phyloP scores from a whole-genome alignment of 2,888 invertebrate species.

The Callinectes sapidus region DNA sequence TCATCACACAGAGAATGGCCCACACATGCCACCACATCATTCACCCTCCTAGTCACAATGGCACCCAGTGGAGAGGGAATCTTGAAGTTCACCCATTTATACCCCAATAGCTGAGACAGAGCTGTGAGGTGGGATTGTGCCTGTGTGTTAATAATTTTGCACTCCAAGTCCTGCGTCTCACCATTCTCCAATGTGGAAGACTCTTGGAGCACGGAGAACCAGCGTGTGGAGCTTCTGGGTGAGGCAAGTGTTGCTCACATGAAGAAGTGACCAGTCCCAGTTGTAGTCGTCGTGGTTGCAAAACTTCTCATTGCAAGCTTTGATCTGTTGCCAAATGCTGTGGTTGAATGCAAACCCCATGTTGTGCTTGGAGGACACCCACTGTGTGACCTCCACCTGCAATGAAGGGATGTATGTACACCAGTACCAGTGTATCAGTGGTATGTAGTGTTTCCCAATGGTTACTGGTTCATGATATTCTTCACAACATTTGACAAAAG shows the following conservation, averaged over 20 bases:
- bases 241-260: constrained; percentile 82
- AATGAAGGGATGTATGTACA: too few relatives aligned
- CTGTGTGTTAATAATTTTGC: background rate
- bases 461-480: too few relatives aligned
- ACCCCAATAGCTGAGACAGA: too few relatives aligned
- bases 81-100: too few relatives aligned
- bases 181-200: constrained; percentile 99
- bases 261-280: constrained; percentile 98
- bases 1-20: too few relatives aligned
- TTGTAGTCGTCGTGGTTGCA: constrained; percentile 99
- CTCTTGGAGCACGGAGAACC: constrained; percentile 92
- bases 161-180: constrained; percentile 77
- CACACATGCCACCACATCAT: too few relatives aligned
- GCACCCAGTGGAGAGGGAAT: too few relatives aligned
- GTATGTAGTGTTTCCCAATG: too few relatives aligned
- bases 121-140: too few relatives aligned
- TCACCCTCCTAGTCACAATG: background rate
- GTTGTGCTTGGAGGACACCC: constrained; percentile 98
- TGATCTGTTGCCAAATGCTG: constrained; percentile 89
- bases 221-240: constrained; percentile 83
- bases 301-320: constrained; percentile 81
- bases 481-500: too few relatives aligned
- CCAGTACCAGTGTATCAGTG: too few relatives aligned
- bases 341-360: constrained; percentile 98
- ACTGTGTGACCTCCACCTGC: constrained; percentile 92